phyloP scores from a whole-genome alignment of 1,140 invertebrate species.

The Neuroterus valhalla region DNA sequence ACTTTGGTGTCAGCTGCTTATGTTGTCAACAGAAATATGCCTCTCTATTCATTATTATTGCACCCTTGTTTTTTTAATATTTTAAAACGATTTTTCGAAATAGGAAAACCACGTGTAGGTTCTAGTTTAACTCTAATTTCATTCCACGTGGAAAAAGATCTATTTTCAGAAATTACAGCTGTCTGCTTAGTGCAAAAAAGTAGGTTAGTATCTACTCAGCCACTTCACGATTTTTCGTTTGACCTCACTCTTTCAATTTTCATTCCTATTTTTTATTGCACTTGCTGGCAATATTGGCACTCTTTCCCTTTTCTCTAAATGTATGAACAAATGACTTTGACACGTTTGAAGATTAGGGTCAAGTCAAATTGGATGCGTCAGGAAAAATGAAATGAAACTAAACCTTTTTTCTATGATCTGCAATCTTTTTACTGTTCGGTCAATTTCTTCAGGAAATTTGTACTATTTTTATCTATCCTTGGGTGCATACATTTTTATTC shows the following conservation, averaged over 20 bases:
- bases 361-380: not conserved
- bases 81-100: too few species aligned
- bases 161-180: not conserved
- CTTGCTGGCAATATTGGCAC: not conserved
- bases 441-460: too few species aligned
- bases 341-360: not conserved
- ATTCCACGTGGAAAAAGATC: not conserved
- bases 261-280: not conserved
- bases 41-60: too few species aligned
- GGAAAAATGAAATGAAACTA: too few species aligned
- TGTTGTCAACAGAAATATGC: too few species aligned
- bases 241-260: conserved; percentile 24
- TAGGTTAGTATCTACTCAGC: not conserved
- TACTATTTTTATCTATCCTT: too few species aligned
- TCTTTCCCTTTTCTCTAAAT: not conserved
- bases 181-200: not conserved
- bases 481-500: too few species aligned
- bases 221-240: not conserved
- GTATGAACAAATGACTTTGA: not conserved
- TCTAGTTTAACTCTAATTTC: not conserved
- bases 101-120: not conserved
- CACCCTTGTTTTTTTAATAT: too few species aligned
- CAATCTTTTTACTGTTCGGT: too few species aligned
- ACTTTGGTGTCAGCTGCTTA: not conserved
- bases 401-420: too few species aligned